Base-by-base conservation (phyloP, 2,113 vertebrate species). In the Dicentrarchus labrax region DNA sequence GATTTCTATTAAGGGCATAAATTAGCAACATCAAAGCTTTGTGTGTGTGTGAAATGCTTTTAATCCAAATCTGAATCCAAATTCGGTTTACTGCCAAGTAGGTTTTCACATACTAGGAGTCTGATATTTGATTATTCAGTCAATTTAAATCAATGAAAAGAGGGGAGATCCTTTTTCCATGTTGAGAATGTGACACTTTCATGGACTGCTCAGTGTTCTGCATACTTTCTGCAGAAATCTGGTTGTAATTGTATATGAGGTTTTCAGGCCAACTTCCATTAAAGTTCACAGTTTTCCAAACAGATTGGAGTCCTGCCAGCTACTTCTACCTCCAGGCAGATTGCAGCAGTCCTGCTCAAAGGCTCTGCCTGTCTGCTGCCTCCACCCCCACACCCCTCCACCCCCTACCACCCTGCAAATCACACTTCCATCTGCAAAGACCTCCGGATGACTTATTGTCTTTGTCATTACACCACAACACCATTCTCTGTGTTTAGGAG, bases 251-350 rank as follows among this genome's bases (percentile, higher is more conserved):
- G 21, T 38, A 6, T 30, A 9, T 16, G 36, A 43, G 16, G 61
- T 38, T 60, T 78, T 24, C 7, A 48, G 36, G 11, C 50, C 47
- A n/a, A 17, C 47, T 62, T 51, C 50, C 22, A 59, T 8, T 41
- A 78, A 78, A 60, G 56, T 43, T 64, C 72, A 39, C 43, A 39
- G 16, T 60, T 51, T 69, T 60, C 39, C 24, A 41, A 66, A 64
- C 57, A 65, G 57, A 61, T 15, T 60, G 66, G 80, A 61, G 47
- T 6, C 3, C 15, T 11, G 65, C 71, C 77, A 85, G 53, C 15
- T 39, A 39, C 41, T 59, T 72, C n/a, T 43, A 79, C 76, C 88
- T 88, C 76, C 73, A 84, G 83, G 84, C 76, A 78, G 71, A 6
- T 50, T 21, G 57, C 51, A 64, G 24, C 48, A 56, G 51, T n/a